A percentile compares a stretch with the other conserved stretches of the same genome.
phyloP scores from a whole-genome alignment of 2,113 vertebrate genomes.

The Perca fluviatilis region DNA sequence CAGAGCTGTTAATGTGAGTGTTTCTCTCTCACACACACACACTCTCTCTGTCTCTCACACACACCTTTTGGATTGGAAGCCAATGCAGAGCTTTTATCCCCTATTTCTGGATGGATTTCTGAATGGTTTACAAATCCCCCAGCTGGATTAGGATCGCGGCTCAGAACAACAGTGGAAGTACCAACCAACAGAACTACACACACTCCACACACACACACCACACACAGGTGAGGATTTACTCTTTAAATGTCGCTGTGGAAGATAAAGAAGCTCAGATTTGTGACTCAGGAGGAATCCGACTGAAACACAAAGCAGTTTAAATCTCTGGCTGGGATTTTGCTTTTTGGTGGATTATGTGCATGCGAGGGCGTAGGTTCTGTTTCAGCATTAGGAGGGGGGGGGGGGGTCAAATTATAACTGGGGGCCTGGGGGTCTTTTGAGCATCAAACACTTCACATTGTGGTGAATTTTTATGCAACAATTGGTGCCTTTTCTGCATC shows the following conservation, averaged over 20 bases:
- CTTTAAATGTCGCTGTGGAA: background rate
- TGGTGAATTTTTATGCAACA: too few relatives aligned
- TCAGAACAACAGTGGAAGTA: conserved; percentile 23
- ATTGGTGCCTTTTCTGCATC: too few relatives aligned
- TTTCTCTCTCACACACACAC: background rate
- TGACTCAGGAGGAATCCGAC: background rate
- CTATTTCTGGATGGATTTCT: conserved; percentile 50
- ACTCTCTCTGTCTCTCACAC: too few relatives aligned
- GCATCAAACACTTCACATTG: too few relatives aligned
- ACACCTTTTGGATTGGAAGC: conserved; percentile 32
- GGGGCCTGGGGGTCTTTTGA: too few relatives aligned
- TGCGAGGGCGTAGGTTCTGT: background rate
- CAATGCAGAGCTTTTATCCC: conserved; percentile 1
- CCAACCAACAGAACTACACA: background rate
- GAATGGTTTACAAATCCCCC: conserved; percentile 25
- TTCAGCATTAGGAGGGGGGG: too few relatives aligned
- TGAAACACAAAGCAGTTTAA: too few relatives aligned
- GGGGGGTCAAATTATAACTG: too few relatives aligned
- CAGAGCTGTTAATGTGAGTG: conserved; percentile 21
- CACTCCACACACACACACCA: background rate
- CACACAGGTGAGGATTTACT: conserved; percentile 57
- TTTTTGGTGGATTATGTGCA: conserved; percentile 12
- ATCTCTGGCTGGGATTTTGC: background rate
- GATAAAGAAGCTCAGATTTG: background rate
- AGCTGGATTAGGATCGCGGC: conserved; percentile 42